Percentiles rank a stretch among this genome's conserved stretches.
Conservation (phyloP, 2,888 invertebrate genomes). For the Andrena bucephala region DNA sequence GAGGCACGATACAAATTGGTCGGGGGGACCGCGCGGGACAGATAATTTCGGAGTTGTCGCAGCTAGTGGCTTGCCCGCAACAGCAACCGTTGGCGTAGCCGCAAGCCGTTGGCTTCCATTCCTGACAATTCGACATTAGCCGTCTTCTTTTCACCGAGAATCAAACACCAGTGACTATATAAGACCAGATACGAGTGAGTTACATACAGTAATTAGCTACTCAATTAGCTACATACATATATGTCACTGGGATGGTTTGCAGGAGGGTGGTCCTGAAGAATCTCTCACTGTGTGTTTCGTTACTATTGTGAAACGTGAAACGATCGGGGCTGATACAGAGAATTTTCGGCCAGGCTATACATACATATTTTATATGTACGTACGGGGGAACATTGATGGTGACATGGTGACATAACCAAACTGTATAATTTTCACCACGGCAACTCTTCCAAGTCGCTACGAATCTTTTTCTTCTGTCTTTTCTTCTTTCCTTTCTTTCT, state of each 20-base stretch:
- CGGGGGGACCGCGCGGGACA: slow-evolving; percentile 71
- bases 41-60: background rate
- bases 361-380: too few relatives aligned
- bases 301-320: too few relatives aligned
- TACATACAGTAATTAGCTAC: background rate
- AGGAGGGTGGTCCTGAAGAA: too few relatives aligned
- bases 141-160: background rate
- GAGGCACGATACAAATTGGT: slow-evolving; percentile 70
- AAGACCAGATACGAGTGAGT: background rate
- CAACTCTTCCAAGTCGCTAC: background rate
- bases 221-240: too few relatives aligned
- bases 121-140: slow-evolving; percentile 24
- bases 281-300: too few relatives aligned
- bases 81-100: background rate
- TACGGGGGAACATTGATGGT: background rate
- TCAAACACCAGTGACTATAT: background rate
- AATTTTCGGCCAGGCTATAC: background rate
- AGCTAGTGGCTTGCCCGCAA: background rate
- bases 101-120: background rate
- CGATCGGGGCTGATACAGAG: too few relatives aligned
- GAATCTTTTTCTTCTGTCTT: background rate
- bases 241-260: too few relatives aligned
- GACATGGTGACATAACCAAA: background rate
- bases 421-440: background rate
- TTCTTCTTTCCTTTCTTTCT: background rate